Base-by-base conservation (phyloP, 2,113 vertebrate species). In the Lipophrys pholis region DNA sequence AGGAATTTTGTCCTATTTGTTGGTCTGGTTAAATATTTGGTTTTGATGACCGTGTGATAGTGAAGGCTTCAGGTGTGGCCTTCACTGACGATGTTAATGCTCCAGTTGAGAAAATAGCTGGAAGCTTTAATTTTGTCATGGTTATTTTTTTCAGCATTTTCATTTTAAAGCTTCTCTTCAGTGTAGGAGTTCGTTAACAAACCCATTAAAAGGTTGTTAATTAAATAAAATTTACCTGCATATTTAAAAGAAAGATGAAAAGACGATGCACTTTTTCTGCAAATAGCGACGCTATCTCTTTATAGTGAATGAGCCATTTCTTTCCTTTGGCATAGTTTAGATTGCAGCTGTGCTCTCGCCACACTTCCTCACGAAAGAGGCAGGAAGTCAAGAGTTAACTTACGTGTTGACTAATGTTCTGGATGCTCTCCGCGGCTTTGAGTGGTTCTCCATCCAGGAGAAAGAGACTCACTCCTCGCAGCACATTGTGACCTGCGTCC, bases 311-410 rank as follows among this genome's bases (percentile, higher is more conserved):
- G 35, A 41, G 42, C 68, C 11, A 52, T 16, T 50, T 45, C 30
- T 56, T 52, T 54, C 38, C 42, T 38, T 30, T 63, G 36, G 30
- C 6, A 38, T 55, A 76, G 42, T 78, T 68, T 57, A 16, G 45
- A 21, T 21, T 40, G 15, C 36, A 41, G 7, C 46, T 84, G 30
- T 50, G 50, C 51, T 73, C 40, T 59, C 6, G 8, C 52, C 43
- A 55, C 8, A 36, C 55, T 71, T 82, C 43, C 79, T 63, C 69
- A 45, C 52, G 57, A 1, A 52, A 65, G 45, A 52, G 14, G 6
- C 39, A 83, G 80, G 71, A 83, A 81, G 72, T 68, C 35, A 81
- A 82, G 73, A 57, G 84, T 88, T 90, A 84, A 90, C 66, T 63
- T 11, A 21, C 53, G 61, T 54, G 63, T 77, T 86, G 73, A 88